Percentiles rank a stretch among this genome's conserved stretches.
These are phyloP conservation scores for Anoura caudifer DNA, from an alignment of 2,113 vertebrate species.

Conservation along the genomic window DNA sequence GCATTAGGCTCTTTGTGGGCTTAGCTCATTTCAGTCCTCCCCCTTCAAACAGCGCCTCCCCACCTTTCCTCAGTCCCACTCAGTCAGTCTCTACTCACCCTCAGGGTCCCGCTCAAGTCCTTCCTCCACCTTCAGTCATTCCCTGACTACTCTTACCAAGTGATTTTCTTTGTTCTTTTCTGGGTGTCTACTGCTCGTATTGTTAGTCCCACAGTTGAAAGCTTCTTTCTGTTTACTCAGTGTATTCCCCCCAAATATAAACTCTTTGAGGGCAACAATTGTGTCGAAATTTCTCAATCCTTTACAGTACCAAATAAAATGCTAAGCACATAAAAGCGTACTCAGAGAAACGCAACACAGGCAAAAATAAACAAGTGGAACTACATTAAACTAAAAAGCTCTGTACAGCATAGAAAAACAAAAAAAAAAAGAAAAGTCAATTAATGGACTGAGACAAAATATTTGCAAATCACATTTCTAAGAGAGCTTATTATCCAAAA, in stretches of 20 bases:
- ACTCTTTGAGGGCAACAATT: background rate
- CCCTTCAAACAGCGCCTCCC: background rate
- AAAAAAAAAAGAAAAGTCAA: background rate
- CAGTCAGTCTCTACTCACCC: background rate
- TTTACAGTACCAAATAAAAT: background rate
- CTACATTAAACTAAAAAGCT: background rate
- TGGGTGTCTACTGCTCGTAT: background rate
- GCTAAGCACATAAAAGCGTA: background rate
- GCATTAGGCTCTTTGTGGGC: too few species aligned
- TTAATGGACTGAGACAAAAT: background rate
- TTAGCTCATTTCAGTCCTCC: too few species aligned
- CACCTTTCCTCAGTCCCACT: background rate
- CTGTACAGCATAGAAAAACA: background rate
- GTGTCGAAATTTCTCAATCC: background rate
- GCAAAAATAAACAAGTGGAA: background rate
- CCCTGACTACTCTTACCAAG: background rate
- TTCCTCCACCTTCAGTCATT: background rate
- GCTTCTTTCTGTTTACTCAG: background rate
- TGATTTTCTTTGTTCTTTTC: background rate
- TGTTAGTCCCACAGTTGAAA: background rate
- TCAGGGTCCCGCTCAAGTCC: background rate
- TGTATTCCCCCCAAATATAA: background rate
- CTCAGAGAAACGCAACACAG: background rate
- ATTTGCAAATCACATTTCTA: background rate
- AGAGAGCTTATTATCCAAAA: background rate